Conservation (phyloP, 2,888 invertebrate genomes). For the Drosophila suboccidentalis region DNA sequence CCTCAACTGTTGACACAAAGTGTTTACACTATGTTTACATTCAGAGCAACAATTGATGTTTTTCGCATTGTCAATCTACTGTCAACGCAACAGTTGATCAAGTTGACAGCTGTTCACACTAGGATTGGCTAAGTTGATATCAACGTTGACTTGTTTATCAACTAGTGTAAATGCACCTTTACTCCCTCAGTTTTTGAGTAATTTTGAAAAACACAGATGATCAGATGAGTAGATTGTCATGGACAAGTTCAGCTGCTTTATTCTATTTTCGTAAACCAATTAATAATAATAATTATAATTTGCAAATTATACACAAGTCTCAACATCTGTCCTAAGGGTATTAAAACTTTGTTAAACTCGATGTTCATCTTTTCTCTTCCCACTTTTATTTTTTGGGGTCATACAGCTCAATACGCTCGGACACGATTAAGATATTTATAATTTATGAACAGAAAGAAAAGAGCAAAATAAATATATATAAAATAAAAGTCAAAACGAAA, state of each 20-base stretch:
- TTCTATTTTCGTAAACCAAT: not conserved
- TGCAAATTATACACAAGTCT: not conserved
- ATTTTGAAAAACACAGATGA: not conserved
- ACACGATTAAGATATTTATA: constrained; percentile 79
- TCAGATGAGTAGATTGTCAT: not conserved
- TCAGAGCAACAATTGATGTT: too few species aligned
- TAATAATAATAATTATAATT: not conserved
- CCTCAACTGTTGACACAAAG: too few species aligned
- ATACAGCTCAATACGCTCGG: constrained; percentile 75
- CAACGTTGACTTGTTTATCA: too few species aligned
- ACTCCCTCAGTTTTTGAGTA: too few species aligned
- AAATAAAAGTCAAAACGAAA: constrained; percentile 48
- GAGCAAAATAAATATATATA: constrained; percentile 13
- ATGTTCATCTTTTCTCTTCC: not conserved
- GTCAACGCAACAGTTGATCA: too few species aligned
- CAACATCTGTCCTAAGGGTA: not conserved
- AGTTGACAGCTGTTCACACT: too few species aligned
- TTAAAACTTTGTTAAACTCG: not conserved
- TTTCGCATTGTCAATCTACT: too few species aligned
- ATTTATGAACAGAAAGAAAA: constrained; percentile 56
- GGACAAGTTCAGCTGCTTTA: not conserved
- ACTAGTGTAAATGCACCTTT: too few species aligned
- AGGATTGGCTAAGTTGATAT: too few species aligned
- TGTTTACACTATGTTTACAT: too few species aligned
- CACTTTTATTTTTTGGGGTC: constrained; percentile 4